phyloP scores from a whole-genome alignment of 2,888 invertebrate genomes.

The Glomeris marginata region DNA sequence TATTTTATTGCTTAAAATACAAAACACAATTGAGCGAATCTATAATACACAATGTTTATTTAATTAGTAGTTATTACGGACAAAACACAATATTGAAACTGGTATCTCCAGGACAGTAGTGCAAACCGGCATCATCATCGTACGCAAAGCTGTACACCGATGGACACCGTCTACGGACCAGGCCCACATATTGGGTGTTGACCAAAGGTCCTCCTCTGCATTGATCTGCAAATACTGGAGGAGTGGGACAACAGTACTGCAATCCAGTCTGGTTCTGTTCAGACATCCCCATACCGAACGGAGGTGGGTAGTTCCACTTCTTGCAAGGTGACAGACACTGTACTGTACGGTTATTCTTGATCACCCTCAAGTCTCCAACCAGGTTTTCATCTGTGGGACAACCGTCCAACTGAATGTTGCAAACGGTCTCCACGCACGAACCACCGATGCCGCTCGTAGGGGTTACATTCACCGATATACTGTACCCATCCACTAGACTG shows the following conservation, averaged over 20 bases:
- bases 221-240: neutral
- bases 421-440: no score
- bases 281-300: constrained; percentile 5
- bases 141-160: constrained; percentile 6
- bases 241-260: constrained; percentile 5
- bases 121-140: neutral
- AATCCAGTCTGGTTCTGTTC: constrained; percentile 2
- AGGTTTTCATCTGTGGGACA: constrained; percentile 6
- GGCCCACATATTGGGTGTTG: neutral
- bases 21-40: no score
- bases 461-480: neutral
- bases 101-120: constrained; percentile 1
- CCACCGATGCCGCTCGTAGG: no score
- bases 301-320: constrained; percentile 8
- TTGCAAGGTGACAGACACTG: constrained; percentile 9
- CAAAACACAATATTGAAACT: constrained; percentile 3
- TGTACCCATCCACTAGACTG: constrained; percentile 9
- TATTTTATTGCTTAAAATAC: no score
- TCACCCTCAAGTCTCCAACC: constrained; percentile 5
- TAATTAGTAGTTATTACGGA: no score
- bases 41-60: no score
- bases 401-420: constrained; percentile 2
- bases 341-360: neutral
- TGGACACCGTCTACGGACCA: neutral
- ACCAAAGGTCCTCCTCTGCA: constrained; percentile 1